These are phyloP conservation scores for Rhynchophorus ferrugineus DNA, from an alignment of 1,140 invertebrate genomes.

Conservation along the genomic window DNA sequence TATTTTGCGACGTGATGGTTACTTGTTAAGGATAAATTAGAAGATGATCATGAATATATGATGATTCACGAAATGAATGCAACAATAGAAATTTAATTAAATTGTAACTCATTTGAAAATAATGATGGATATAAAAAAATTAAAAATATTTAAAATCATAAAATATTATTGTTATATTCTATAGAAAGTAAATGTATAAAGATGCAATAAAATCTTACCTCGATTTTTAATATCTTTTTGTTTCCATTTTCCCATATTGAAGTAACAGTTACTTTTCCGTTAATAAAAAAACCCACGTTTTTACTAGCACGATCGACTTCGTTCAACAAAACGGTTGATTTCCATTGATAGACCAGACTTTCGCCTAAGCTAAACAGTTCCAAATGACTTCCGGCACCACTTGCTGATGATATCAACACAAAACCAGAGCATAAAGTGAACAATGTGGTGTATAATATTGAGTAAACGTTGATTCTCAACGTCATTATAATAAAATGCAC, in stretches of 20 bases:
- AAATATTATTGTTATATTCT: neutral
- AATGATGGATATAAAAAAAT: neutral
- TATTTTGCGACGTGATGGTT: no score
- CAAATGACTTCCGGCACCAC: conserved; percentile 22
- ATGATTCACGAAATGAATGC: no score
- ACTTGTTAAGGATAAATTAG: no score
- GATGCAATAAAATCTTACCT: conserved; percentile 36
- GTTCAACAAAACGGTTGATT: conserved; percentile 46
- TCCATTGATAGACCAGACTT: conserved; percentile 41
- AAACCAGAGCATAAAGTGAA: conserved; percentile 29
- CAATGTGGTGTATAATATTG: conserved; percentile 24
- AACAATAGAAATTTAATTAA: neutral
- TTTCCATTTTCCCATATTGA: conserved; percentile 46
- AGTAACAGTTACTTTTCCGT: conserved; percentile 43
- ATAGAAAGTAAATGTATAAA: neutral
- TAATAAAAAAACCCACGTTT: conserved; percentile 52
- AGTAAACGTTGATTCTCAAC: conserved; percentile 14
- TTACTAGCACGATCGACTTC: conserved; percentile 43
- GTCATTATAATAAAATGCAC: neutral
- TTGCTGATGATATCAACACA: conserved; percentile 38
- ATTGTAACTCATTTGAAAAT: neutral
- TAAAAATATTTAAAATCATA: neutral
- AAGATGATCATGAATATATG: no score
- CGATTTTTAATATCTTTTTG: conserved; percentile 42
- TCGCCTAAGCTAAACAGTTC: conserved; percentile 38